These are phyloP conservation scores for Pomacea canaliculata DNA, from an alignment of 2,888 invertebrate genomes.

Conservation along the genomic window DNA sequence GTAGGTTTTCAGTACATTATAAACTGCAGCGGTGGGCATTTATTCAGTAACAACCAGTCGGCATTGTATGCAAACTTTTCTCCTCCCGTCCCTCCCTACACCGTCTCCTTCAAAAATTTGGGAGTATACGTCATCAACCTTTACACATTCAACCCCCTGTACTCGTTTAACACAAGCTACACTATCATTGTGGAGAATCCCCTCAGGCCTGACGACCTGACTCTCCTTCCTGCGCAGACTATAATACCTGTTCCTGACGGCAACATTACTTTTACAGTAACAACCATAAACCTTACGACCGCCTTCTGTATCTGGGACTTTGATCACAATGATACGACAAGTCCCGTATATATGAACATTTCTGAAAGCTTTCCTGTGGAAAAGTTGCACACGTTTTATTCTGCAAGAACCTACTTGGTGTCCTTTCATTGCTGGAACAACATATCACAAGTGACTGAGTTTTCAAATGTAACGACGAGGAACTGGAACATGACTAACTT, in stretches of 20 bases:
- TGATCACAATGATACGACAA: neutral
- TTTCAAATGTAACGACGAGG: neutral
- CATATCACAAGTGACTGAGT: neutral
- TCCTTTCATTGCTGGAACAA: constrained; percentile 3
- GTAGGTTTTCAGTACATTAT: neutral
- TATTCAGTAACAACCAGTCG: neutral
- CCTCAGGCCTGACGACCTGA: neutral
- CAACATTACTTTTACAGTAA: neutral
- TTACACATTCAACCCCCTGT: neutral
- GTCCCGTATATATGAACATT: neutral
- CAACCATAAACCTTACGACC: neutral
- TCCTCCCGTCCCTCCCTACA: neutral
- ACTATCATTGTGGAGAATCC: neutral
- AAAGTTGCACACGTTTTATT: neutral
- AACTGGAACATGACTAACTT: constrained; percentile 5
- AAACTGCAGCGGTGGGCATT: neutral
- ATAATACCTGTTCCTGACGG: constrained; percentile 10
- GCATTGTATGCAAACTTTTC: neutral
- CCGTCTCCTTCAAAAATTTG: neutral
- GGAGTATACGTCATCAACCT: neutral
- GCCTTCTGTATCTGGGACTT: constrained; percentile 6
- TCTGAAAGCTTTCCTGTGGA: neutral
- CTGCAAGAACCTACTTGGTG: neutral
- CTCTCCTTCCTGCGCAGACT: neutral
- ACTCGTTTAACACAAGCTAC: neutral